Conservation (phyloP, 2,888 invertebrate genomes). For the Sycophila texana region DNA sequence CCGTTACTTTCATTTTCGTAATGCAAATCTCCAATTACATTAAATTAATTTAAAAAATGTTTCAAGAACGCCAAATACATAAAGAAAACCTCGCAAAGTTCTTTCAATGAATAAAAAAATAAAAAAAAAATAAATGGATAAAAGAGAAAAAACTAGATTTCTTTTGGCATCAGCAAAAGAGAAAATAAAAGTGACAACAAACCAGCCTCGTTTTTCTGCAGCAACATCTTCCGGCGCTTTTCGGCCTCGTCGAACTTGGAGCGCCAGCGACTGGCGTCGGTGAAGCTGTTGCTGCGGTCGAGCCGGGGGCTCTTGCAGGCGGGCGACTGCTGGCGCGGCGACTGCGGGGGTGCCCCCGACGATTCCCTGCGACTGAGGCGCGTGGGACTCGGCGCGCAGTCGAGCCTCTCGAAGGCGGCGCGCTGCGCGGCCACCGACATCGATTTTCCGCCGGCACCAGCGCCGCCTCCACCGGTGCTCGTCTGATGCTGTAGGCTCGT, state of each 20-base stretch:
- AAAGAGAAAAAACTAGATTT: too few relatives aligned
- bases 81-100: too few relatives aligned
- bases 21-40: too few relatives aligned
- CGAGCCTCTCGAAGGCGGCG: conserved; percentile 71
- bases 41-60: too few relatives aligned
- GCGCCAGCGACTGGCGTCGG: conserved; percentile 77
- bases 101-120: too few relatives aligned
- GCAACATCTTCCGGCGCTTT: conserved; percentile 81
- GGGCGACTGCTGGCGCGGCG: neutral
- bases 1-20: too few relatives aligned
- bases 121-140: too few relatives aligned
- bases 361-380: too few relatives aligned
- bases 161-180: neutral
- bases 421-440: conserved; percentile 71
- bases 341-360: conserved; percentile 40
- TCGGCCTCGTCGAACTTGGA: conserved; percentile 84
- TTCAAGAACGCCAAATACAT: too few relatives aligned
- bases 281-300: conserved; percentile 49
- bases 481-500: conserved; percentile 10
- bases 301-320: conserved; percentile 26
- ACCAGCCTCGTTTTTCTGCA: conserved; percentile 85
- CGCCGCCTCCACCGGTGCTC: conserved; percentile 6
- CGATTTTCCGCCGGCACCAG: conserved; percentile 55
- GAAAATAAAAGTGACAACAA: conserved; percentile 66
- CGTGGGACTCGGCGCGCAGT: conserved; percentile 51